Evolutionary conservation across 2,797 vertebrate genomes (phyloP).

Genomic region (Chelon labrosus): DNA sequence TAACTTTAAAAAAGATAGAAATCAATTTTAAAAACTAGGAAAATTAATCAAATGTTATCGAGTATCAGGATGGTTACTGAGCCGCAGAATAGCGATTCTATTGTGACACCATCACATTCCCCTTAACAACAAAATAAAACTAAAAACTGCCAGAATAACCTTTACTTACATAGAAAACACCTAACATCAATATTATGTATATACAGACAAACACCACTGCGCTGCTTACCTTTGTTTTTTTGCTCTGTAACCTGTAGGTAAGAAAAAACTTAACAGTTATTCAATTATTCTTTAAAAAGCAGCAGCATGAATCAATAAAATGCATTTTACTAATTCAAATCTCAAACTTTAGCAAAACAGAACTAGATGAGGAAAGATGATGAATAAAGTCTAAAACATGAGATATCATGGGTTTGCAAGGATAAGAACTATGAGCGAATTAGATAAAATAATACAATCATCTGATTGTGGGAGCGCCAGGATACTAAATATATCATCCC

Average conservation of each 20-base stretch:
- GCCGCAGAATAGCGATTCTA: too few species aligned
- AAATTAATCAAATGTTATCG: neutral
- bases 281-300: neutral
- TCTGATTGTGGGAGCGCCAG: neutral
- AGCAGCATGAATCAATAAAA: neutral
- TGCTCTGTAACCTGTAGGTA: constrained; percentile 95
- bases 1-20: neutral
- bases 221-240: constrained; percentile 98
- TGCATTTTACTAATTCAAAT: neutral
- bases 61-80: neutral
- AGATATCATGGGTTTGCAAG: neutral
- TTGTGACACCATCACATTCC: too few species aligned
- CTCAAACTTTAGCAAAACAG: constrained; percentile 1
- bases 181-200: neutral
- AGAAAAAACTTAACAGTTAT: constrained; percentile 50
- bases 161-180: neutral
- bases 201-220: neutral
- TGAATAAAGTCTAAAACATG: neutral
- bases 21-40: neutral
- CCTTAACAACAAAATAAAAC: too few species aligned
- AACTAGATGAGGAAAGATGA: neutral
- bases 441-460: constrained; percentile 5
- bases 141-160: neutral
- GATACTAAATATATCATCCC: constrained; percentile 12
- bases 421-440: constrained; percentile 3